Conservation (phyloP, 2,888 invertebrate genomes). For the Stenchaetothrips biformis region DNA sequence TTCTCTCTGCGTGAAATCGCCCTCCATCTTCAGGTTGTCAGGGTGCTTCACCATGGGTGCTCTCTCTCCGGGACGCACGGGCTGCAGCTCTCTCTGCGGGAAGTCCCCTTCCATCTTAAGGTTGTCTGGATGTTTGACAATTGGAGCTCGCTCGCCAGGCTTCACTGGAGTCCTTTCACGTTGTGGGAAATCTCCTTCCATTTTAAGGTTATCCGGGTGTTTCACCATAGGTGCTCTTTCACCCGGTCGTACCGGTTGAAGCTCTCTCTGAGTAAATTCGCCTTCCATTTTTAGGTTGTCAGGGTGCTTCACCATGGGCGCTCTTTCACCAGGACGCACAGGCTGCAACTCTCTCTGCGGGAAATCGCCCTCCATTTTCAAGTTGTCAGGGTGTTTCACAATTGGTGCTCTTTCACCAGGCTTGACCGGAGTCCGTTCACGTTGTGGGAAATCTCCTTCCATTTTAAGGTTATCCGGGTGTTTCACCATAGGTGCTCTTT, state of each 20-base stretch:
- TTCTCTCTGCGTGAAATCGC: slow-evolving; percentile 46
- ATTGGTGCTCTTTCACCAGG: slow-evolving; percentile 43
- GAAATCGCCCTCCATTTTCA: slow-evolving; percentile 50
- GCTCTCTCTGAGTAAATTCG: slow-evolving; percentile 49
- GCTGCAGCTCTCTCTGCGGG: slow-evolving; percentile 39
- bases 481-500: slow-evolving; percentile 46
- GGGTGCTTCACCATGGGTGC: slow-evolving; percentile 51
- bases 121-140: slow-evolving; percentile 45
- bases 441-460: slow-evolving; percentile 44
- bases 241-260: slow-evolving; percentile 42
- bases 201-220: slow-evolving; percentile 53
- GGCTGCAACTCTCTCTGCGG: slow-evolving; percentile 49
- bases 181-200: slow-evolving; percentile 52
- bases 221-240: slow-evolving; percentile 51
- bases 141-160: slow-evolving; percentile 49
- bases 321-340: slow-evolving; percentile 53
- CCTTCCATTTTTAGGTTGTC: slow-evolving; percentile 60
- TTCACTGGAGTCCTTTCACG: slow-evolving; percentile 33
- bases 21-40: slow-evolving; percentile 56
- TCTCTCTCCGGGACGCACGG: slow-evolving; percentile 51
- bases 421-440: slow-evolving; percentile 44
- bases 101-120: slow-evolving; percentile 49
- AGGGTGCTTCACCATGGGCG: slow-evolving; percentile 52
- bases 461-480: slow-evolving; percentile 48
- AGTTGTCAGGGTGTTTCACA: slow-evolving; percentile 49